Conservation (phyloP, 2,888 invertebrate genomes). For the Andrena chrysosceles region DNA sequence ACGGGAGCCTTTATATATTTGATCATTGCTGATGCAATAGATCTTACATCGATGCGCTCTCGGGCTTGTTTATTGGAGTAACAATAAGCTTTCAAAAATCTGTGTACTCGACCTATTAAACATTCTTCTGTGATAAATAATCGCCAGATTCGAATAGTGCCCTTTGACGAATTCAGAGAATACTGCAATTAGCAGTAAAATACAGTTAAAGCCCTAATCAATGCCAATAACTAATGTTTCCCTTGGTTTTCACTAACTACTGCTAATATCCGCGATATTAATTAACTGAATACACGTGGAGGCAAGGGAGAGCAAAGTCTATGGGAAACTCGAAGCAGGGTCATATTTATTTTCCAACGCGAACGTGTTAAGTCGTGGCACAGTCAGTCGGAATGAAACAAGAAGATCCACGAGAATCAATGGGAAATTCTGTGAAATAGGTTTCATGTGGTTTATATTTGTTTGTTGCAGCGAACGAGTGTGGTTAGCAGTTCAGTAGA, state of each 20-base stretch:
- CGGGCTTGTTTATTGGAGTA: background rate
- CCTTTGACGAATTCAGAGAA: too few relatives aligned
- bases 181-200: too few relatives aligned
- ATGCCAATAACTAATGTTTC: background rate
- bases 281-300: background rate
- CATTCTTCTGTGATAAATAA: background rate
- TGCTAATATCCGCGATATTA: background rate
- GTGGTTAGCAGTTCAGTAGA: slow-evolving; percentile 87
- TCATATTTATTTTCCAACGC: background rate
- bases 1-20: slow-evolving; percentile 59
- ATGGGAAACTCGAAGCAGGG: background rate
- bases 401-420: background rate
- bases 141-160: too few relatives aligned
- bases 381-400: background rate
- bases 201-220: too few relatives aligned
- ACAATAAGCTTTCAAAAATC: background rate
- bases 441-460: slow-evolving; percentile 2
- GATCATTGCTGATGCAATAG: slow-evolving; percentile 60
- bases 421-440: too few relatives aligned
- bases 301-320: slow-evolving; percentile 31
- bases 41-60: background rate
- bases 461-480: slow-evolving; percentile 90
- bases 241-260: background rate
- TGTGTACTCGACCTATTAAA: background rate
- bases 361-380: background rate